These are phyloP conservation scores for Perognathus longimembris DNA, from an alignment of 2,113 vertebrate genomes.

Conservation along the genomic window DNA sequence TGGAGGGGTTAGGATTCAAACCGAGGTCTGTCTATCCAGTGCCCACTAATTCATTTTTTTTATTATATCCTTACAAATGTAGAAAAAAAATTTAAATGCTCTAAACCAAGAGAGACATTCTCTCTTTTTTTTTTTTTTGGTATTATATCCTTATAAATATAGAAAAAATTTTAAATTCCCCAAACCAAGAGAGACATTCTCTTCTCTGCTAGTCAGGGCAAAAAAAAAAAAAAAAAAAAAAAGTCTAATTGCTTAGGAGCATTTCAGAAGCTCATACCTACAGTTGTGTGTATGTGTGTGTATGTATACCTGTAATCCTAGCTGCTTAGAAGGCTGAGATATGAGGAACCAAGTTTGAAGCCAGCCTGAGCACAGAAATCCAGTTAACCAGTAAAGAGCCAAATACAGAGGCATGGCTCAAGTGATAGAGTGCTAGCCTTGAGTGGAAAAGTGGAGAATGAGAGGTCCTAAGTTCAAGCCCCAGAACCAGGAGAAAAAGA, in stretches of 20 bases:
- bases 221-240: background rate
- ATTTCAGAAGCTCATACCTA: no score
- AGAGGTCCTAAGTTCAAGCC: no score
- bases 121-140: conserved; percentile 17
- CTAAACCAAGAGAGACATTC: background rate
- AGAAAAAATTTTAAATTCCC: background rate
- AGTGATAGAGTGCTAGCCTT: background rate
- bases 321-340: background rate
- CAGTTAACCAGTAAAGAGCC: background rate
- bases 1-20: no score
- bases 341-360: background rate
- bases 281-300: no score
- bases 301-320: background rate
- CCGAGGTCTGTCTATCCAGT: background rate
- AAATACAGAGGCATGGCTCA: no score
- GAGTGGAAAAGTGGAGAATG: no score
- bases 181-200: background rate
- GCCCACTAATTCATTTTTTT: background rate
- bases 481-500: no score
- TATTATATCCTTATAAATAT: background rate
- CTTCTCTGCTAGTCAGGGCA: background rate
- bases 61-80: background rate
- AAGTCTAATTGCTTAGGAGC: background rate
- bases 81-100: background rate
- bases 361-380: background rate